These are phyloP conservation scores for Rotaria macrura DNA, from an alignment of 2,888 invertebrate species.

Conservation along the genomic window DNA sequence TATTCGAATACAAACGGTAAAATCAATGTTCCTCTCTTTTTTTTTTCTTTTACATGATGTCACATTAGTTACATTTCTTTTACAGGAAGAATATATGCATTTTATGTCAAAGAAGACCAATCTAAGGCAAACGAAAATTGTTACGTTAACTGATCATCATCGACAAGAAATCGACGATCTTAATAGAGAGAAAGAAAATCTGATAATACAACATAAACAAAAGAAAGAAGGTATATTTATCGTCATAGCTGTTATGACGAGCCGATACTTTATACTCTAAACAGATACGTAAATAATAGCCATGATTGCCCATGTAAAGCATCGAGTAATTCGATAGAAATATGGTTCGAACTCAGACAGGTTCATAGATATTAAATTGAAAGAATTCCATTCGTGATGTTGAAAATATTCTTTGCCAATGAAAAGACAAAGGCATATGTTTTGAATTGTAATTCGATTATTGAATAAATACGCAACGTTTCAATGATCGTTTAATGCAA, in stretches of 20 bases:
- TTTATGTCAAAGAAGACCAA: conserved; percentile 50
- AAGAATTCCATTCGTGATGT: no score
- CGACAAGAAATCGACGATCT: conserved; percentile 46
- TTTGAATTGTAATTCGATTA: not conserved
- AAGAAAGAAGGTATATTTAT: conserved; percentile 41
- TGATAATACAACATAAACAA: conserved; percentile 46
- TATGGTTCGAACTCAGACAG: no score
- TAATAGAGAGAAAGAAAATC: conserved; percentile 41
- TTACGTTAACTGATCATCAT: conserved; percentile 49
- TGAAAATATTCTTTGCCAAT: no score
- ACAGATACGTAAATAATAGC: no score
- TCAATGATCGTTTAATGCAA: no score
- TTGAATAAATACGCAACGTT: not conserved
- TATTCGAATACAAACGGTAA: conserved; percentile 48
- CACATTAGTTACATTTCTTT: no score
- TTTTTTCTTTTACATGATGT: conserved; percentile 34
- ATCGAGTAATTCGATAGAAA: no score
- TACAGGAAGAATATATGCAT: conserved; percentile 49
- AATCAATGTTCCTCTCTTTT: no score
- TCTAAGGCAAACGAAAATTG: conserved; percentile 46
- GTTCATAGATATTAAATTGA: no score
- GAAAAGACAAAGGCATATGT: no score
- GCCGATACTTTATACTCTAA: no score
- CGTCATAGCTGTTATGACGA: conserved; percentile 36
- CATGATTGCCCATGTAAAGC: no score